Evolutionary conservation across 2,797 vertebrate species (phyloP), one percentile per base, ranked within the genome.

Genomic region (Liparis tanakae): DNA sequence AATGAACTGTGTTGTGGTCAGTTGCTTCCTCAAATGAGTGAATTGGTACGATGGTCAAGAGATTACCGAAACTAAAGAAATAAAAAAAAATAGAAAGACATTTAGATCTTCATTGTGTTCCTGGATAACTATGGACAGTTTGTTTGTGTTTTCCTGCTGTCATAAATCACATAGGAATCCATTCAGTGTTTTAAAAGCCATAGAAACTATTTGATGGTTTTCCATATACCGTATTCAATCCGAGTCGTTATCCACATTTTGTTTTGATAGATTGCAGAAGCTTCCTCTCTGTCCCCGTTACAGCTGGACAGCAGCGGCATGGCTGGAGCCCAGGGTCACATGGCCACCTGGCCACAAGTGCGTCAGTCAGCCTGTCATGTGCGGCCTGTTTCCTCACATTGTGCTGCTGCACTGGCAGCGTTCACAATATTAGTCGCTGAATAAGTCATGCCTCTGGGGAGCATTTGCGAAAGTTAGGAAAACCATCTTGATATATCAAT

Each of bases 311-410:
- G 74, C 6, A 76, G 64, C 70, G 55, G 48, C 60, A 7, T 15
- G 64, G 65, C 75, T 77, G 9, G 5, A 70, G 72, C 74, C 68
- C 68, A 37, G 88, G 88, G 84, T 89, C 83, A 80, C 48, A n/a
- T 12, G 39, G 81, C 84, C 91, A 93, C 87, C 89, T 93, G 92
- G 83, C 74, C 57, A 20, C 63, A 57, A 74, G 81, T 91, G 89
- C 87, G 88, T 92, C 87, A 90, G 88, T 92, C 87, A 90, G 78
- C 37, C 66, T 55, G 85, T 91, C 88, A 91, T 79, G 79, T 70
- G 82, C 43, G 9, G 69, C 60, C 76, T 43, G 83, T 91, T 93
- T 94, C 93, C 92, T 93, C 78, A 10, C 77, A 93, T 94, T 94
- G 93, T 93, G 82, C 82, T 82, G 60, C 59, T 57, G 70, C 59